Evolutionary conservation across 2,797 vertebrate species (phyloP).

Genomic region (Hafferia zeledoni): DNA sequence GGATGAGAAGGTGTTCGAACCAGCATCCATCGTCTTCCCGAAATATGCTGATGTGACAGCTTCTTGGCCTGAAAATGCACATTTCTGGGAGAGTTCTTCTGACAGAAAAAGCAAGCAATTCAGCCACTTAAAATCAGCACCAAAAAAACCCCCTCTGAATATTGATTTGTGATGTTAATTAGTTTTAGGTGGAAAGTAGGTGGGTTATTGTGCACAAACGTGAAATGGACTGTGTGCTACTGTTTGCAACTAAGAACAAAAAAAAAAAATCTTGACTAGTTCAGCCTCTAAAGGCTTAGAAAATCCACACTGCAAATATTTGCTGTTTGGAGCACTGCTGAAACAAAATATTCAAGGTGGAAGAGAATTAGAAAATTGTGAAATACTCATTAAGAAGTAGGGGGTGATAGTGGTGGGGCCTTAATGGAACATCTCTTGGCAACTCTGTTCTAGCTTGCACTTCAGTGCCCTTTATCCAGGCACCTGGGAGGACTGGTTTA

Average conservation of each 20-base stretch:
- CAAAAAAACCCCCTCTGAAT: background rate
- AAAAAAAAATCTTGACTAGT: background rate
- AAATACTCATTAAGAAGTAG: background rate
- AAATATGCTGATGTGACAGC: conserved; percentile 29
- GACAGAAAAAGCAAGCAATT: conserved; percentile 1
- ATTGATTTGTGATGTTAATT: background rate
- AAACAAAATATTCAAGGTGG: background rate
- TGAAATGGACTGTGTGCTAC: background rate
- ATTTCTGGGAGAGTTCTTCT: background rate
- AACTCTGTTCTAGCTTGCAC: background rate
- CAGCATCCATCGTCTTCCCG: background rate
- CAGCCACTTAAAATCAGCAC: background rate
- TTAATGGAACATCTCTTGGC: background rate
- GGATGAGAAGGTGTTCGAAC: background rate
- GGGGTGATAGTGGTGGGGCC: background rate
- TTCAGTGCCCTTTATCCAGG: background rate
- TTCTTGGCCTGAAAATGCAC: background rate
- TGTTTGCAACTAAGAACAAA: background rate
- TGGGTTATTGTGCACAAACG: background rate
- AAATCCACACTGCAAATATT: background rate
- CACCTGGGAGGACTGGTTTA: background rate
- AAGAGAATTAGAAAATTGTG: background rate
- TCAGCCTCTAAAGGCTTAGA: background rate
- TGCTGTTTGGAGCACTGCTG: background rate
- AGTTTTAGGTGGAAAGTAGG: background rate